Conservation (phyloP, 2,113 vertebrate genomes). For the Oryzias curvinotus region DNA sequence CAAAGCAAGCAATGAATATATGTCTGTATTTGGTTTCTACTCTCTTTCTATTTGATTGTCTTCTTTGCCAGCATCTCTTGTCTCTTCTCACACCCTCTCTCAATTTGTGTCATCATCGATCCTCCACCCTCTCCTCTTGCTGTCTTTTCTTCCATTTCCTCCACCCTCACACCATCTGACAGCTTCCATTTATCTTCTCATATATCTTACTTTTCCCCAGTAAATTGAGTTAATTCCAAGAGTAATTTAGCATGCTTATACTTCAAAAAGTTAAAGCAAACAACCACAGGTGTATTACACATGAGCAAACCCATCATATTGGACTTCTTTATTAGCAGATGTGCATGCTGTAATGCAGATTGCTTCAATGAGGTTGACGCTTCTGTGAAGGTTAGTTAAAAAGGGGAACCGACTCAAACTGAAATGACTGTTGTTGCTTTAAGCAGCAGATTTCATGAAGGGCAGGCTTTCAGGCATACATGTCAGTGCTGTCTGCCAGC, state of each 20-base stretch:
- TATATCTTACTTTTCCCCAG: constrained; percentile 50
- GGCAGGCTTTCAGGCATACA: constrained; percentile 48
- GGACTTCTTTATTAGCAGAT: not conserved
- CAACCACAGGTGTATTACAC: not conserved
- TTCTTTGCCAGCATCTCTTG: constrained; percentile 56
- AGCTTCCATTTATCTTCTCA: constrained; percentile 63
- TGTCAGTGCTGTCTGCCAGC: constrained; percentile 50
- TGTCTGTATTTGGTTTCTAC: too few relatives aligned
- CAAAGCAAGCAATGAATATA: not conserved
- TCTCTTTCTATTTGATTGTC: constrained; percentile 59
- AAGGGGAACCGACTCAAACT: constrained; percentile 4
- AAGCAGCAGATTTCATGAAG: constrained; percentile 42
- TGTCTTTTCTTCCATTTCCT: constrained; percentile 57
- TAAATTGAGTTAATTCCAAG: constrained; percentile 43
- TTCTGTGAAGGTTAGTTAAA: constrained; percentile 8
- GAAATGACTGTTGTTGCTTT: constrained; percentile 22
- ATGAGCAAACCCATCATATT: not conserved
- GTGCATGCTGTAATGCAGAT: not conserved
- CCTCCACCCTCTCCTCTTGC: constrained; percentile 47
- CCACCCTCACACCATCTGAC: constrained; percentile 73
- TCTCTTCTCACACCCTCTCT: constrained; percentile 47
- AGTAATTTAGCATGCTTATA: constrained; percentile 29
- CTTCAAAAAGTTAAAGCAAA: not conserved
- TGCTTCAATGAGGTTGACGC: not conserved
- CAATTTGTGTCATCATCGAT: constrained; percentile 67